Evolutionary conservation across 2,888 invertebrate genomes (phyloP).

Genomic region (Rhagium mordax): DNA sequence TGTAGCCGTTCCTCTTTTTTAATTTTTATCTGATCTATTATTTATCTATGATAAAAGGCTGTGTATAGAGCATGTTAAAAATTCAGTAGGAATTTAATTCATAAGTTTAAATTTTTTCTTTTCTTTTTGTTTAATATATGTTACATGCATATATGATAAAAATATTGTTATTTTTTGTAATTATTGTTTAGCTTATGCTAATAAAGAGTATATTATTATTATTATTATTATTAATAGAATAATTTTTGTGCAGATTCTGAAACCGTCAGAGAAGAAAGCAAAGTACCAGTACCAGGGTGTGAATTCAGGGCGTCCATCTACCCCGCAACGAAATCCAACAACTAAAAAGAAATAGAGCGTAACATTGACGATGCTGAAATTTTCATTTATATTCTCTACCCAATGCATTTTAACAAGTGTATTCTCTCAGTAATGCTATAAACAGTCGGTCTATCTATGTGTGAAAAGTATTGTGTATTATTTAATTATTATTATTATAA

Average conservation of each 20-base stretch:
- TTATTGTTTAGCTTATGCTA: too few species aligned
- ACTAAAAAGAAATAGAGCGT: constrained; percentile 78
- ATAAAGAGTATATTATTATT: neutral
- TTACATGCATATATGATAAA: too few species aligned
- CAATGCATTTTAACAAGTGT: constrained; percentile 51
- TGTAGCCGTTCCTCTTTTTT: too few species aligned
- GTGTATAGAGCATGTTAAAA: too few species aligned
- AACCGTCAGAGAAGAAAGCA: constrained; percentile 99
- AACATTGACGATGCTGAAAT: constrained; percentile 30
- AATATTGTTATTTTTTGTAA: too few species aligned
- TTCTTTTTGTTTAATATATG: too few species aligned
- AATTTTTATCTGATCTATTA: too few species aligned
- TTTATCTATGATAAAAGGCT: too few species aligned
- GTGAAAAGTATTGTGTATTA: constrained; percentile 57
- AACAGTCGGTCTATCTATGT: constrained; percentile 56
- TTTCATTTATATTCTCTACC: constrained; percentile 48
- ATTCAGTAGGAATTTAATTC: too few species aligned
- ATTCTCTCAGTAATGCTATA: constrained; percentile 53
- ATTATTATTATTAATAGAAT: constrained; percentile 5
- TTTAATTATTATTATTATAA: constrained; percentile 55
- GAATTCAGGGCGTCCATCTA: constrained; percentile 89
- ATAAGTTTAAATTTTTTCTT: too few species aligned
- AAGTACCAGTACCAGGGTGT: constrained; percentile 97
- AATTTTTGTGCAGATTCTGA: constrained; percentile 84
- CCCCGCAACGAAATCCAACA: constrained; percentile 82